Evolutionary conservation across 53 echinoderm and acorn worm species (phyloP).

Genomic region (Temnopleurus reevesii): DNA sequence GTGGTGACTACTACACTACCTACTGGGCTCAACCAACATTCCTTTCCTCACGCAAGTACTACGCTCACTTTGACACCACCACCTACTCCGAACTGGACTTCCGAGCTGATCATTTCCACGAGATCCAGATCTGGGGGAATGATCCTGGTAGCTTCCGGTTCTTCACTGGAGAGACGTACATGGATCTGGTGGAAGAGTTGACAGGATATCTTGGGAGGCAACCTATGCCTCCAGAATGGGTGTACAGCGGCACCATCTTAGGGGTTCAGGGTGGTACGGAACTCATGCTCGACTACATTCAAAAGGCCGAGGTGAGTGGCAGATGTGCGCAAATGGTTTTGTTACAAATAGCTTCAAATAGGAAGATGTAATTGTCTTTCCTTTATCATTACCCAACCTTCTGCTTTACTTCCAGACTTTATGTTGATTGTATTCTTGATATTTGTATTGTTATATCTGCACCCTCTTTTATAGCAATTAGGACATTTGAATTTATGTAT

Average conservation of each 20-base stretch:
- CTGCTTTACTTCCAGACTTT: no score
- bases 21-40: slow-evolving; percentile 97
- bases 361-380: no score
- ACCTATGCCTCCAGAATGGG: slow-evolving; percentile 82
- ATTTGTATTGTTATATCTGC: no score
- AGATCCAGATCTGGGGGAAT: slow-evolving; percentile 70
- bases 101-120: slow-evolving; percentile 73
- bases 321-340: no score
- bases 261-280: slow-evolving; percentile 93
- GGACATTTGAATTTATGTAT: no score
- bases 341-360: no score
- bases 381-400: no score
- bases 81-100: slow-evolving; percentile 88
- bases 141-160: slow-evolving; percentile 59
- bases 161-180: slow-evolving; percentile 60
- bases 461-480: no score
- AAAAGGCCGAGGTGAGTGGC: slow-evolving; percentile 75
- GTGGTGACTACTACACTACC: slow-evolving; percentile 95
- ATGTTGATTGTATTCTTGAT: no score
- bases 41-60: slow-evolving; percentile 79
- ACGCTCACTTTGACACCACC: slow-evolving; percentile 77
- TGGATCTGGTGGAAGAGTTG: slow-evolving; percentile 62
- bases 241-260: slow-evolving; percentile 82
- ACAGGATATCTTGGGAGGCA: slow-evolving; percentile 78
- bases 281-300: slow-evolving; percentile 78